Evolutionary conservation across 1,140 invertebrate genomes (phyloP).

Genomic region (Lucilia cuprina): DNA sequence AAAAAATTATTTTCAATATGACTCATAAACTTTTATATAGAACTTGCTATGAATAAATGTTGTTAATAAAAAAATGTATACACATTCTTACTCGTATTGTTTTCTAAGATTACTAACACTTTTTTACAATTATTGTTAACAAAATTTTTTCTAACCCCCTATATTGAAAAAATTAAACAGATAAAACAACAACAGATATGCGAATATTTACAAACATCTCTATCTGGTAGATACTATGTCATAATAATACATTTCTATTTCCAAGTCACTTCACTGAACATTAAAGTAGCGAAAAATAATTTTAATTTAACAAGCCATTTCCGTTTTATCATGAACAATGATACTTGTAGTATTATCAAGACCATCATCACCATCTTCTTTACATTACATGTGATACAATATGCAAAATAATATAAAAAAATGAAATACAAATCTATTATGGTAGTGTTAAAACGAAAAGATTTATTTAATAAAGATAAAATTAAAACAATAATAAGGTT

Average conservation of each 20-base stretch:
- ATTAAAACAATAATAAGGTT: background rate
- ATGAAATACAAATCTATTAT: background rate
- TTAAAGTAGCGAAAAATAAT: background rate
- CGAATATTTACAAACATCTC: background rate
- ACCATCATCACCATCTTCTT: background rate
- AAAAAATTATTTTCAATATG: background rate
- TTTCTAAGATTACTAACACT: background rate
- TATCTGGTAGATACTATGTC: background rate
- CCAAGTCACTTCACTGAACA: background rate
- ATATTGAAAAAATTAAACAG: background rate
- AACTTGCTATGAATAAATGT: background rate
- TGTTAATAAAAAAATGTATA: no score
- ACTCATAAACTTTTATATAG: background rate
- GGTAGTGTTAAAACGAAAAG: background rate
- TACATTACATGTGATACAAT: background rate
- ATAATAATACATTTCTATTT: background rate
- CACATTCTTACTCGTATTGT: background rate
- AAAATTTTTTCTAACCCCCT: background rate
- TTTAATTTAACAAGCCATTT: background rate
- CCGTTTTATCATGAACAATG: conserved; percentile 1
- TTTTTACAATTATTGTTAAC: background rate
- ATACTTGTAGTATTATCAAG: background rate
- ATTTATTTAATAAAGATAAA: conserved; percentile 8
- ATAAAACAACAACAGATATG: no score
- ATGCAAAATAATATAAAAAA: background rate